Evolutionary conservation across 1,140 invertebrate species (phyloP).

Genomic region (Hylaeus volcanicus): DNA sequence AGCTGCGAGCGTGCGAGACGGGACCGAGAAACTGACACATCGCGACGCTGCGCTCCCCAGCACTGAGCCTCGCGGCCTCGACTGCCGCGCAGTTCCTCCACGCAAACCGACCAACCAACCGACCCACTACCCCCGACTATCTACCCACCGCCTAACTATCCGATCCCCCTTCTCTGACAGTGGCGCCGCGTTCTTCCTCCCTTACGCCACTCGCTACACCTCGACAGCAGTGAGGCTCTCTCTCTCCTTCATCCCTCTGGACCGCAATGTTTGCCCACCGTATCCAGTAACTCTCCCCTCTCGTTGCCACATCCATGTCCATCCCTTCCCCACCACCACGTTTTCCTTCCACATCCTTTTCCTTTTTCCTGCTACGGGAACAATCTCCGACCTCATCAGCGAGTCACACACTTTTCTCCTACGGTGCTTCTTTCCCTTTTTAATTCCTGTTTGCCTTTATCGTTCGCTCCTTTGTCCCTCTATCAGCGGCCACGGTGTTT

Average conservation of each 20-base stretch:
- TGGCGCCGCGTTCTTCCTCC: slow-evolving; percentile 53
- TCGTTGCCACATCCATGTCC: slow-evolving; percentile 1
- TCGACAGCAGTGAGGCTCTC: slow-evolving; percentile 42
- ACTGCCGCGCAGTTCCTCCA: slow-evolving; percentile 77
- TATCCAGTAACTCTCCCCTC: slow-evolving; percentile 52
- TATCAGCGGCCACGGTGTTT: slow-evolving; percentile 14
- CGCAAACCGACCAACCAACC: slow-evolving; percentile 73
- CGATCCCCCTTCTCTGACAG: slow-evolving; percentile 17
- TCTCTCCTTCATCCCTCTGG: slow-evolving; percentile 67
- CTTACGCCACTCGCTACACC: slow-evolving; percentile 54
- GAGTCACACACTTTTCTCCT: slow-evolving; percentile 7
- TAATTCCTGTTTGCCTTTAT: slow-evolving; percentile 12
- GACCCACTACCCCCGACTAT: slow-evolving; percentile 70
- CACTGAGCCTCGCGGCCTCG: slow-evolving; percentile 77
- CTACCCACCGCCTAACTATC: slow-evolving; percentile 65
- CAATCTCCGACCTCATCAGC: slow-evolving; percentile 39
- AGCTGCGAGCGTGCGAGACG: slow-evolving; percentile 67
- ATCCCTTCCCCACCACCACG: background rate
- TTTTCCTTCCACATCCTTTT: slow-evolving; percentile 29
- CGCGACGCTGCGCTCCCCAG: slow-evolving; percentile 76
- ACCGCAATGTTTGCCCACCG: slow-evolving; percentile 73
- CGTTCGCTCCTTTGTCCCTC: background rate
- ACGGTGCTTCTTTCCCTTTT: background rate
- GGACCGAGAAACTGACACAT: slow-evolving; percentile 75
- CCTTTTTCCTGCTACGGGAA: slow-evolving; percentile 41